Percentiles rank a stretch among this genome's conserved stretches.
Conservation (phyloP, 2,888 invertebrate species). For the Saturnia pavonia region DNA sequence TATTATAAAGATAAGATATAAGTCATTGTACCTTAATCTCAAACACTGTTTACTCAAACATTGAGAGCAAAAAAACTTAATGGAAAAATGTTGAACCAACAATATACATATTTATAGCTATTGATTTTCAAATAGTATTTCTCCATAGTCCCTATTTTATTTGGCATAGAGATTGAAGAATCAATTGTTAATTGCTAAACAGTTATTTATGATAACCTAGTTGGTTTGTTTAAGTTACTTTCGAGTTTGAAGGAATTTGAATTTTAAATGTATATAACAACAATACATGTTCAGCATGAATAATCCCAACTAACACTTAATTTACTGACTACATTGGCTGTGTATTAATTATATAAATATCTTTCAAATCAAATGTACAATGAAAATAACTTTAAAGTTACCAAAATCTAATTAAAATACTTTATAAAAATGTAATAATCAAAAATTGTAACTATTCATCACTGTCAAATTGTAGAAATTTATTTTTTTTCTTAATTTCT, state of each 20-base stretch:
- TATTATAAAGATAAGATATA: neutral
- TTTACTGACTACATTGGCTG: neutral
- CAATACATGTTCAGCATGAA: neutral
- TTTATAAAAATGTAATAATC: neutral
- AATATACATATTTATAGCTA: too few relatives aligned
- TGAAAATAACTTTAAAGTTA: neutral
- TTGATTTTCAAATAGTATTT: too few relatives aligned
- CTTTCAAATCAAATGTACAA: neutral
- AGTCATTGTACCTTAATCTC: neutral
- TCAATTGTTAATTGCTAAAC: too few relatives aligned
- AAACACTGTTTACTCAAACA: neutral
- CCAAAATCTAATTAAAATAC: neutral
- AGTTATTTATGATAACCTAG: neutral
- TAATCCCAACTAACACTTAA: neutral
- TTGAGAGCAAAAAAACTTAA: neutral
- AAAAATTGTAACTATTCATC: constrained; percentile 4
- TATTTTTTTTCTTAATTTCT: constrained; percentile 26
- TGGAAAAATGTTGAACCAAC: neutral
- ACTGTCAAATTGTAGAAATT: constrained; percentile 9
- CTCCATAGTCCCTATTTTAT: too few relatives aligned
- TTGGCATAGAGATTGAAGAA: too few relatives aligned
- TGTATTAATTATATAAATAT: neutral
- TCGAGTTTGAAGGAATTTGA: neutral
- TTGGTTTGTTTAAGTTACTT: neutral
- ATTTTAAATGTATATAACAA: neutral